These are phyloP conservation scores for Drosophila acutilabella DNA, from an alignment of 2,888 invertebrate species.

Conservation along the genomic window DNA sequence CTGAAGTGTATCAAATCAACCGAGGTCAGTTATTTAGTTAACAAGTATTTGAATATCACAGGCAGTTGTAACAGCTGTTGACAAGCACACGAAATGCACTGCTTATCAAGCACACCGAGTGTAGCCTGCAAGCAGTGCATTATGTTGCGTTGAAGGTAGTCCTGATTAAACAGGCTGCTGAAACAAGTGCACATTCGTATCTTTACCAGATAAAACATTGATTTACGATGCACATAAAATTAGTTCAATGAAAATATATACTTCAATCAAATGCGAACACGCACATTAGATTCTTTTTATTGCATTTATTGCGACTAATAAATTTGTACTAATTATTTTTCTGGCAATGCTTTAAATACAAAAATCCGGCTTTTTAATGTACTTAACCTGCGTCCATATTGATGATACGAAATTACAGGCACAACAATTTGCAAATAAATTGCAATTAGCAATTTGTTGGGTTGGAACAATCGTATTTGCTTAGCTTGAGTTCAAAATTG, in stretches of 20 bases:
- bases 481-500: not conserved
- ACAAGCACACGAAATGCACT: not conserved
- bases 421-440: slow-evolving; percentile 2
- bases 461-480: not conserved
- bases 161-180: slow-evolving; percentile 1
- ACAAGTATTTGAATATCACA: not conserved
- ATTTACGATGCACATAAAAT: slow-evolving; percentile 16
- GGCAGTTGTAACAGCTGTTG: not conserved
- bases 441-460: not conserved
- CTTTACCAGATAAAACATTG: slow-evolving; percentile 19
- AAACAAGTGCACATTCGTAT: not conserved
- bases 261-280: slow-evolving; percentile 9
- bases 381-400: slow-evolving; percentile 12
- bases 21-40: not conserved
- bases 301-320: slow-evolving; percentile 1
- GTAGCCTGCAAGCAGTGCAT: slow-evolving; percentile 2
- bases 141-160: no score
- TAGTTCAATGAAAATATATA: slow-evolving; percentile 4
- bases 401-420: not conserved
- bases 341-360: slow-evolving; percentile 11
- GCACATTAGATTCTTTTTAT: slow-evolving; percentile 1
- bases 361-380: slow-evolving; percentile 13
- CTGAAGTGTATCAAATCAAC: no score
- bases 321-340: slow-evolving; percentile 7
- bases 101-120: not conserved